Percentiles rank a stretch among this genome's conserved stretches.
These are phyloP conservation scores for Haemorhous mexicanus DNA, from an alignment of 2,113 vertebrate species.

Conservation along the genomic window DNA sequence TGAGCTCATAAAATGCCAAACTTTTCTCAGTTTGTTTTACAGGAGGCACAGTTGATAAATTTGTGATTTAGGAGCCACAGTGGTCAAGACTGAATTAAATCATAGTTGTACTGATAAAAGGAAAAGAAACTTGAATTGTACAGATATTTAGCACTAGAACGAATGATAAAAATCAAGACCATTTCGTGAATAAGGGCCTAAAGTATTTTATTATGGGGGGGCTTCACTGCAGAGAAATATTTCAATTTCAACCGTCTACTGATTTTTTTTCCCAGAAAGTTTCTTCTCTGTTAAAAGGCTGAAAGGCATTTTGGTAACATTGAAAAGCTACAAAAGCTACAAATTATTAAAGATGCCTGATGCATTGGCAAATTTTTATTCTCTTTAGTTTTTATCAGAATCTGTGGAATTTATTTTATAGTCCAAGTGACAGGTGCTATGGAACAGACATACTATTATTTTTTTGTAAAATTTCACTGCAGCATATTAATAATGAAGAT, in stretches of 20 bases:
- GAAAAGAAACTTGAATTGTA: constrained; percentile 22
- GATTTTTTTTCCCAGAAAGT: background rate
- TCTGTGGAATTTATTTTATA: constrained; percentile 18
- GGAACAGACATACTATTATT: background rate
- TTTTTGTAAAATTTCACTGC: background rate
- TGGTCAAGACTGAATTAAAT: constrained; percentile 55
- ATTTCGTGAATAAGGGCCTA: background rate
- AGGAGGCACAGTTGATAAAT: constrained; percentile 41
- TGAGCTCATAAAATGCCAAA: constrained; percentile 58
- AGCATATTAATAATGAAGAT: background rate
- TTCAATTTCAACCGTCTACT: background rate
- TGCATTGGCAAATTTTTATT: constrained; percentile 42
- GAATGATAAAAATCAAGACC: background rate
- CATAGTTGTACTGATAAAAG: constrained; percentile 36
- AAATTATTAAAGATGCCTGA: background rate
- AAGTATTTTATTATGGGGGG: background rate
- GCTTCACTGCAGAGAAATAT: background rate
- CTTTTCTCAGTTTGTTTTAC: constrained; percentile 49
- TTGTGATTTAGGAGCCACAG: background rate
- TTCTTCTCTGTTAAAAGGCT: background rate
- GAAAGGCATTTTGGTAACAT: background rate
- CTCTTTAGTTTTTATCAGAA: constrained; percentile 36
- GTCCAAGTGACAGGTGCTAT: constrained; percentile 36
- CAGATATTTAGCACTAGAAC: constrained; percentile 4
- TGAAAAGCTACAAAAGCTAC: background rate